Evolutionary conservation across 2,797 vertebrate species (phyloP), one percentile per base, ranked within the genome.

Genomic region (Streptopelia turtur): DNA sequence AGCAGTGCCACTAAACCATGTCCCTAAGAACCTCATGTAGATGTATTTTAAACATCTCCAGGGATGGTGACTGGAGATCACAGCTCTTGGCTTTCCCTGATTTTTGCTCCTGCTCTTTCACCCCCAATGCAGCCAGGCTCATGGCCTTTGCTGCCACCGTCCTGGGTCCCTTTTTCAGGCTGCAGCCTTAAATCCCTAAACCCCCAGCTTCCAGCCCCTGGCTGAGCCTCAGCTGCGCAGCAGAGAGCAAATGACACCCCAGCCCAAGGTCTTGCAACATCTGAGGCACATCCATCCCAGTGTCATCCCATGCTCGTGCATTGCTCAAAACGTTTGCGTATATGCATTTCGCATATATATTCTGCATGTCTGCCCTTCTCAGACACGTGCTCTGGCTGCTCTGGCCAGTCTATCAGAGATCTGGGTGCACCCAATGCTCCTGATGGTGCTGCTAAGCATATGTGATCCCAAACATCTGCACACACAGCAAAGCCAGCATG

Each of bases 271-370:
- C 43, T 66, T 30, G 28, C 33, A 43, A 22, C 56, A 22, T 13
- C 41, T 14, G 20, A 61, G 37, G 17, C 7, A 13, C 35, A 70
- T 24, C 61, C 69, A 50, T 16, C 13, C 52, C 17, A 4, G 6
- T 28, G 49, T 45, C 23, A 31, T 18, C 13, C 18, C 1, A 22
- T 0, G 0, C 8, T 35, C 1, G 0, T 0, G 1, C 33, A 1
- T 7, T 33, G 57, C 49, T 80, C 11, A 1, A 49, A 64, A 27
- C 6, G 18, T 11, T 30, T 18, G 21, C 13, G 5, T 1, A 13
- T 12, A 7, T 30, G n/a, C 14, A 7, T 43, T 64, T 47, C 64
- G 39, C 6, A 14, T 3, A 15, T 3, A 10, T 6, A 28, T 39
- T 68, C 83, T 28, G 1, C 22, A 13, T 2, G 3, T 28, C 72